Evolutionary conservation across 2,888 invertebrate genomes (phyloP).

Genomic region (Uloborus plumipes): DNA sequence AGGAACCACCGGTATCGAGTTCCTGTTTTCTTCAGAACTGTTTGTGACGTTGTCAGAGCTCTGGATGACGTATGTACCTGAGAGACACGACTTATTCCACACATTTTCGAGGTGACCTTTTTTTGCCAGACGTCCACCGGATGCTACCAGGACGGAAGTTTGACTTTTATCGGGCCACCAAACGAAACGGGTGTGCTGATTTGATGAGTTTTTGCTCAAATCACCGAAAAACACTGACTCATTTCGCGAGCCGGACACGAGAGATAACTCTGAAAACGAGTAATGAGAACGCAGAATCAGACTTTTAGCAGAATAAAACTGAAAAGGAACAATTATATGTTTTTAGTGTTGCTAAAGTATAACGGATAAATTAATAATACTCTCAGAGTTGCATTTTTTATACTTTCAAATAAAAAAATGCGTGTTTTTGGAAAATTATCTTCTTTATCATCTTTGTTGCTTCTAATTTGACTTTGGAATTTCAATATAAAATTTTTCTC

Average conservation of each 20-base stretch:
- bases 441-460: too few species aligned
- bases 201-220: constrained; percentile 49
- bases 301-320: too few species aligned
- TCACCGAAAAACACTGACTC: constrained; percentile 53
- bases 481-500: too few species aligned
- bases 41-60: constrained; percentile 3
- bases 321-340: too few species aligned
- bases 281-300: too few species aligned
- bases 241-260: constrained; percentile 45
- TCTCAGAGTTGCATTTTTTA: too few species aligned
- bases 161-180: constrained; percentile 55
- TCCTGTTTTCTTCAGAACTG: constrained; percentile 28
- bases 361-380: too few species aligned
- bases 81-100: constrained; percentile 48
- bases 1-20: constrained; percentile 28
- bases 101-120: constrained; percentile 53
- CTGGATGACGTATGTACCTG: constrained; percentile 46
- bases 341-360: too few species aligned
- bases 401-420: too few species aligned
- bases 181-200: constrained; percentile 40
- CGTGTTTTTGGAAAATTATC: too few species aligned
- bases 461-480: too few species aligned
- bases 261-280: constrained; percentile 29
- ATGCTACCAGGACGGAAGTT: constrained; percentile 61
- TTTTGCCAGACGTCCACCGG: constrained; percentile 59